Evolutionary conservation across 2,113 vertebrate genomes (phyloP).

Genomic region (Scatophagus argus): DNA sequence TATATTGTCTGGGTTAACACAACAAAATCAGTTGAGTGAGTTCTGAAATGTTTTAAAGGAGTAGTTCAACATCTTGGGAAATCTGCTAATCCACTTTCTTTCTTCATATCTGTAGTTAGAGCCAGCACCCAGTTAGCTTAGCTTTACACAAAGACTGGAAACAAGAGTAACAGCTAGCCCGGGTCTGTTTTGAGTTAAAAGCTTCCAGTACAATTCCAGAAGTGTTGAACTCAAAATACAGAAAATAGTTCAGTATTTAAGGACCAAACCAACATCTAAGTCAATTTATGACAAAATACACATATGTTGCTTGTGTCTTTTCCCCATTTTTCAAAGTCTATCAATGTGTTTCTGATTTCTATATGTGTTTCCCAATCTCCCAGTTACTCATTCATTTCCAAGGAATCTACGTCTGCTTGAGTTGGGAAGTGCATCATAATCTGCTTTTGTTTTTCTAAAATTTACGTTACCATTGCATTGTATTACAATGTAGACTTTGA

Average conservation of each 20-base stretch:
- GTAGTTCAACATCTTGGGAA: background rate
- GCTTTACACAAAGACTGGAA: background rate
- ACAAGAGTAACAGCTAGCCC: background rate
- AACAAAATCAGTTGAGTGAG: background rate
- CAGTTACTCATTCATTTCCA: conserved; percentile 16
- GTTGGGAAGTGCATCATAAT: conserved; percentile 36
- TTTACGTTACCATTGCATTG: conserved; percentile 11
- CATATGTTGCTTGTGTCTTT: background rate
- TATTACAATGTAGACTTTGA: conserved; percentile 1
- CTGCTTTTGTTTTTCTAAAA: conserved; percentile 45
- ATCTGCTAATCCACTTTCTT: background rate
- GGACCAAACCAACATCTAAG: background rate
- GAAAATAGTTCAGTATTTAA: background rate
- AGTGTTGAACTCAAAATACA: background rate
- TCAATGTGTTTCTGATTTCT: background rate
- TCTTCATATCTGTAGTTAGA: background rate
- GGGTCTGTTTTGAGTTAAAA: background rate
- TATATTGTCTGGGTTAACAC: background rate
- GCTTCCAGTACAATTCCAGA: background rate
- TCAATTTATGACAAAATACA: background rate
- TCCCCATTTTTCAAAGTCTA: background rate
- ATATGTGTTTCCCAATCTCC: background rate
- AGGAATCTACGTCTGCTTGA: conserved; percentile 23
- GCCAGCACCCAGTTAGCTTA: background rate
- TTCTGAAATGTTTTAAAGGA: background rate